Base-by-base conservation (phyloP, 2,797 vertebrate genomes). In the Pipistrellus pipistrellus region DNA sequence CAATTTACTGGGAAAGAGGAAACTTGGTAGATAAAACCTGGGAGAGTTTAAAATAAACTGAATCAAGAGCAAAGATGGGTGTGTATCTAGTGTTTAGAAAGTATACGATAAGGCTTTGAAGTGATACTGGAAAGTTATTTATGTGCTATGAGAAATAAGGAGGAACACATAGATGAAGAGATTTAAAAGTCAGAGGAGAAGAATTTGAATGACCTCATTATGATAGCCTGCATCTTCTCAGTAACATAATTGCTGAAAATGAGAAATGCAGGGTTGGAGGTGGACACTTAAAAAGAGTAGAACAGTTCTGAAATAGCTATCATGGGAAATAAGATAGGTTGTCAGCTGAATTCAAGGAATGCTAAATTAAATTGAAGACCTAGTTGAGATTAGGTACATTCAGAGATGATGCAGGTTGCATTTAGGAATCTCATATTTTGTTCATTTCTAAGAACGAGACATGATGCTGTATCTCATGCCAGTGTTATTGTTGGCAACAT, bases 401-500 rank as follows among this genome's bases (percentile, higher is more conserved):
- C 0, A 76, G 78, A 88, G 66, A 86, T 46, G 32, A 77, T 94
- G 44, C 59, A 91, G 62, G 32, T 83, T 88, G 9, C 48, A 55
- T 38, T 76, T 77, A 57, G 81, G 21, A 27, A 76, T 87, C 17
- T 78, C 27, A 6, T 83, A 55, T 86, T 90, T 91, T 95, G 41
- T 57, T 92, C 8, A 71, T 55, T 90, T 76, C 69, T 88, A 75
- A 78, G 59, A 92, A 77, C 69, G 72, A 88, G 48, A 69, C 35
- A 13, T 76, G 38, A 62, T 80, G 11, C 27, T 27, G 21, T 55
- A 17, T 98, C 97, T 41, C 95, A 96, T 93, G 78, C 72, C 53
- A n/a, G 9, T 59, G 71, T 94, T 95, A 25, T 3, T 32, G 30
- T 86, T 98, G 97, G 96, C 88, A 38, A 18, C 20, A 44, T 88